These are phyloP conservation scores for Brachynemurus nebulosus DNA, from an alignment of 2,888 invertebrate species.

Conservation along the genomic window DNA sequence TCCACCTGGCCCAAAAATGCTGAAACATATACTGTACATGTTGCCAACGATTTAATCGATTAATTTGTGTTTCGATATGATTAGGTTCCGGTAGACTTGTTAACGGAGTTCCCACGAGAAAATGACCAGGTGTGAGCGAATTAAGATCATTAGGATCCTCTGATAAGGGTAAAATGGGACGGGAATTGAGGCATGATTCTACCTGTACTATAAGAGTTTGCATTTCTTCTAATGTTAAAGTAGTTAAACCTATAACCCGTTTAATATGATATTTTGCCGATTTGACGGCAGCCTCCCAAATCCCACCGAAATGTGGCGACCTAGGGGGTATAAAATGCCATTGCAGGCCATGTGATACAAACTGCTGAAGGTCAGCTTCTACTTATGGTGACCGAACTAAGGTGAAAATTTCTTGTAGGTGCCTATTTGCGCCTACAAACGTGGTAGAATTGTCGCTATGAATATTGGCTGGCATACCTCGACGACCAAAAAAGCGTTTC, in stretches of 20 bases:
- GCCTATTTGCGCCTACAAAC: conserved; percentile 21
- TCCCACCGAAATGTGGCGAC: conserved; percentile 21
- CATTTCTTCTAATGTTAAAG: conserved; percentile 19
- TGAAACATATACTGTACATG: conserved; percentile 8
- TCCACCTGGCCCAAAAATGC: conserved; percentile 14
- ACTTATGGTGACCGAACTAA: neutral
- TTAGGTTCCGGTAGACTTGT: conserved; percentile 11
- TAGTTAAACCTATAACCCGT: conserved; percentile 13
- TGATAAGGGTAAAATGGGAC: conserved; percentile 19
- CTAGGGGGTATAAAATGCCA: conserved; percentile 21
- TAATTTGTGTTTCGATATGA: conserved; percentile 2
- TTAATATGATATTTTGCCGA: conserved; percentile 20
- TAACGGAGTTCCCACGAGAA: conserved; percentile 23
- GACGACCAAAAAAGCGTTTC: conserved; percentile 22
- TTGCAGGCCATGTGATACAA: conserved; percentile 9
- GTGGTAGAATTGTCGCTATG: conserved; percentile 24
- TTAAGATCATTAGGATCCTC: conserved; percentile 17
- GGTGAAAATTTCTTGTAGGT: conserved; percentile 5
- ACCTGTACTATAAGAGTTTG: conserved; percentile 17
- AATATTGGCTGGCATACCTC: conserved; percentile 20
- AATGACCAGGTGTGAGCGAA: conserved; percentile 23
- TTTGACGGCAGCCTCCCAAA: conserved; percentile 22
- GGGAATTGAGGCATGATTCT: conserved; percentile 19
- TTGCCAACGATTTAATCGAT: conserved; percentile 10
- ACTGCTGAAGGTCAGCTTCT: neutral